These are phyloP conservation scores for Enteromius treurensis DNA, from an alignment of 2,797 vertebrate genomes.

Conservation along the genomic window DNA sequence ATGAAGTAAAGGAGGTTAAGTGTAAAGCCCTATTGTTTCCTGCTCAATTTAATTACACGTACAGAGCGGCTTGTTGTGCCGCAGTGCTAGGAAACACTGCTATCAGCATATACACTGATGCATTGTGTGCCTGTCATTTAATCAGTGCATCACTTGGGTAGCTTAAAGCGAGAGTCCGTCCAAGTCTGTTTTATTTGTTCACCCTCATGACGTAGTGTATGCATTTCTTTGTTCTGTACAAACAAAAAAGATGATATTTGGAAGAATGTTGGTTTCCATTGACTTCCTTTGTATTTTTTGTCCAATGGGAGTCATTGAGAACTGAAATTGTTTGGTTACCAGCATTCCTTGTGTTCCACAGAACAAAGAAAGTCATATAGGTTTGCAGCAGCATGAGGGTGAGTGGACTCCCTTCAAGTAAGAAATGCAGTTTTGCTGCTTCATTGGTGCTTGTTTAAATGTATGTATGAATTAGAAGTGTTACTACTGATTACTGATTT, in stretches of 20 bases:
- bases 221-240: neutral
- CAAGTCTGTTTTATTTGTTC: neutral
- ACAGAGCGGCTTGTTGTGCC: constrained; percentile 15
- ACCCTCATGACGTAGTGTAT: no score
- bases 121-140: neutral
- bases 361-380: neutral
- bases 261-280: neutral
- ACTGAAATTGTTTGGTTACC: neutral
- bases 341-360: neutral
- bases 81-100: neutral
- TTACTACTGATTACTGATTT: no score
- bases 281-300: neutral
- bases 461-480: no score
- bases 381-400: neutral
- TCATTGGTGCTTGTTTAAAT: no score
- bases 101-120: neutral
- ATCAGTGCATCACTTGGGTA: neutral
- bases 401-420: neutral
- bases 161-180: constrained; percentile 1
- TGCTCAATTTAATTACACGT: constrained; percentile 40
- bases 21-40: constrained; percentile 36
- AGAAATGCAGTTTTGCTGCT: no score
- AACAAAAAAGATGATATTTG: neutral
- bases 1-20: constrained; percentile 8
- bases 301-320: neutral